These are phyloP conservation scores for Netelia virgata DNA, from an alignment of 2,888 invertebrate genomes.

Conservation along the genomic window DNA sequence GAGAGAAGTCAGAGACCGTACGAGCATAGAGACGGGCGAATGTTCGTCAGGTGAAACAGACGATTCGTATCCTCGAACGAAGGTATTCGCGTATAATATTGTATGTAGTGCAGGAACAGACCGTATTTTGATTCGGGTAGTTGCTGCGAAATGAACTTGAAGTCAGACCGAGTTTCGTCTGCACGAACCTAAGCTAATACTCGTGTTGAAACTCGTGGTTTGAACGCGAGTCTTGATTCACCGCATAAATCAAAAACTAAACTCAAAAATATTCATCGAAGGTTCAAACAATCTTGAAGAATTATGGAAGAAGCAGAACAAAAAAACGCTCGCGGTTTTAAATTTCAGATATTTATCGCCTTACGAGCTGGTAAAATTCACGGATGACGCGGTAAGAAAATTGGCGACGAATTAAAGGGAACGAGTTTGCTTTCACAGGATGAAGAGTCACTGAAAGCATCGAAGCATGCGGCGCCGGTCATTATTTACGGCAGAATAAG, in stretches of 20 bases:
- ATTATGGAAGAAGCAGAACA: neutral
- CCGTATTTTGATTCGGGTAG: neutral
- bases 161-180: too few relatives aligned
- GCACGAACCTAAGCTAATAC: too few relatives aligned
- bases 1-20: constrained; percentile 10
- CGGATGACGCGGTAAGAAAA: constrained; percentile 65
- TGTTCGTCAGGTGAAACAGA: constrained; percentile 32
- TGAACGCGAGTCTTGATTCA: too few relatives aligned
- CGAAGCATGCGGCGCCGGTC: constrained; percentile 66
- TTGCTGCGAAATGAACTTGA: neutral
- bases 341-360: neutral
- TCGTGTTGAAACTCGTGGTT: too few relatives aligned
- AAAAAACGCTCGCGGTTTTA: neutral
- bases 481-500: constrained; percentile 67
- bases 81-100: constrained; percentile 6
- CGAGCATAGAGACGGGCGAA: neutral
- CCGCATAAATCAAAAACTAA: too few relatives aligned
- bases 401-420: constrained; percentile 70
- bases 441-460: constrained; percentile 27
- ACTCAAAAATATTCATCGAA: too few relatives aligned
- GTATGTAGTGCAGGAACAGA: neutral
- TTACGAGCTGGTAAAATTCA: constrained; percentile 51
- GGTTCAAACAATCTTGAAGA: neutral
- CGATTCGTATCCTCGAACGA: constrained; percentile 3
- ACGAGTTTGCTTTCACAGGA: constrained; percentile 51